Evolutionary conservation across 2,113 vertebrate genomes (phyloP).

Genomic region (Myocastor coypus): DNA sequence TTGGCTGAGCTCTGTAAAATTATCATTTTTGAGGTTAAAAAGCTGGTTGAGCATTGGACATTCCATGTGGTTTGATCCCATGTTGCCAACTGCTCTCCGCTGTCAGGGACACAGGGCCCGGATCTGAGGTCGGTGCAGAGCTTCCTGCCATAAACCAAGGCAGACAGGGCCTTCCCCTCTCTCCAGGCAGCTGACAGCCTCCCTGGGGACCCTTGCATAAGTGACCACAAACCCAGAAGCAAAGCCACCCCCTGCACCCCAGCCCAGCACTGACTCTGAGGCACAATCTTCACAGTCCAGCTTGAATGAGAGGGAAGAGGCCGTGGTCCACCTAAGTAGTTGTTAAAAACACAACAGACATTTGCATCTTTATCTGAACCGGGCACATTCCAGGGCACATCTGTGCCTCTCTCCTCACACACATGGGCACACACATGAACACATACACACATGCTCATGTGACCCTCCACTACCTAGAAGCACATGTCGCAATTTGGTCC

Average conservation of each 20-base stretch:
- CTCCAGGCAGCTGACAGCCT: accelerated
- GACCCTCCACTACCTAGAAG: neutral
- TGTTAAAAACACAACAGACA: neutral
- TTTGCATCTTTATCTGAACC: neutral
- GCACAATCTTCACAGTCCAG: accelerated
- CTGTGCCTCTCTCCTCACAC: neutral
- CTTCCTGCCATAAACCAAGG: neutral
- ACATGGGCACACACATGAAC: accelerated
- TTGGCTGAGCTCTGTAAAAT: neutral
- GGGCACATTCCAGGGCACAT: neutral
- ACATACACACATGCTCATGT: neutral
- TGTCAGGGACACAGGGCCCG: neutral
- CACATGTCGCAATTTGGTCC: accelerated
- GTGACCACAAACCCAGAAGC: neutral
- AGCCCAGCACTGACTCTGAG: accelerated
- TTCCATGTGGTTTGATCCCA: neutral
- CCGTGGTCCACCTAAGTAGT: neutral
- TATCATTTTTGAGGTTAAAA: neutral
- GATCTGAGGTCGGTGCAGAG: neutral
- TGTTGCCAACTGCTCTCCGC: accelerated
- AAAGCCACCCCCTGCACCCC: neutral
- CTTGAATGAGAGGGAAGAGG: accelerated
- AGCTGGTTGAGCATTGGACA: too few species aligned
- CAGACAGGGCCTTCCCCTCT: too few species aligned
- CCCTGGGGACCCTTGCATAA: neutral